A percentile compares a stretch with the other conserved stretches of the same genome.
These are phyloP conservation scores for Daboia siamensis DNA, from an alignment of 2,113 vertebrate species.

Conservation along the genomic window DNA sequence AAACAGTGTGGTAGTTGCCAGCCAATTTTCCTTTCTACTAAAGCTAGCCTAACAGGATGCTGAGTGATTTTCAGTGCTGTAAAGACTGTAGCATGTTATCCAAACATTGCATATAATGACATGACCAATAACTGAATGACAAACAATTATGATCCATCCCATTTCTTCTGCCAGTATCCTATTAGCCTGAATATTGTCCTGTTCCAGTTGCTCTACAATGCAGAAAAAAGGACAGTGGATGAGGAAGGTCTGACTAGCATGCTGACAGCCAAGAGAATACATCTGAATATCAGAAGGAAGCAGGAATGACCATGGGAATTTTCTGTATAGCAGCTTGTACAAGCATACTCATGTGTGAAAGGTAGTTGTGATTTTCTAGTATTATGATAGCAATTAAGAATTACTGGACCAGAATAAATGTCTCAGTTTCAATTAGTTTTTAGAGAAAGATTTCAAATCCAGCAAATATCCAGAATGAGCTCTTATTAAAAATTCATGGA, in stretches of 20 bases:
- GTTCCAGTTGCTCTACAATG: not conserved
- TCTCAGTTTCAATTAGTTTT: not conserved
- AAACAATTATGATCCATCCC: not conserved
- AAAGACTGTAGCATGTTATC: not conserved
- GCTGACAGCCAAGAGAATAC: not conserved
- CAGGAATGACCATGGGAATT: not conserved
- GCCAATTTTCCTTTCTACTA: slow-evolving; percentile 9
- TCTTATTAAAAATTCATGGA: not conserved
- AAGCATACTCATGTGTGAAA: not conserved
- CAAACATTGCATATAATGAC: not conserved
- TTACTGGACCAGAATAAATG: not conserved
- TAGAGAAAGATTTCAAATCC: not conserved
- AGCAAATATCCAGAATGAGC: not conserved
- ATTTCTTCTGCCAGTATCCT: not conserved
- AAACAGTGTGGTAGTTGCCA: not conserved
- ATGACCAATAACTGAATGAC: not conserved
- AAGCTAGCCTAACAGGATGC: not conserved
- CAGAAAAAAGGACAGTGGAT: not conserved
- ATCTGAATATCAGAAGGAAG: not conserved
- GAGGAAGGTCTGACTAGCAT: too few relatives aligned
- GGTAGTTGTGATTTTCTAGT: not conserved
- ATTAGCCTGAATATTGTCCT: not conserved
- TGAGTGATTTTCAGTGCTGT: not conserved
- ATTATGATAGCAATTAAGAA: not conserved
- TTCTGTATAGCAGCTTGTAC: not conserved